Evolutionary conservation across 2,797 vertebrate genomes (phyloP).

Genomic region (Alauda arvensis): DNA sequence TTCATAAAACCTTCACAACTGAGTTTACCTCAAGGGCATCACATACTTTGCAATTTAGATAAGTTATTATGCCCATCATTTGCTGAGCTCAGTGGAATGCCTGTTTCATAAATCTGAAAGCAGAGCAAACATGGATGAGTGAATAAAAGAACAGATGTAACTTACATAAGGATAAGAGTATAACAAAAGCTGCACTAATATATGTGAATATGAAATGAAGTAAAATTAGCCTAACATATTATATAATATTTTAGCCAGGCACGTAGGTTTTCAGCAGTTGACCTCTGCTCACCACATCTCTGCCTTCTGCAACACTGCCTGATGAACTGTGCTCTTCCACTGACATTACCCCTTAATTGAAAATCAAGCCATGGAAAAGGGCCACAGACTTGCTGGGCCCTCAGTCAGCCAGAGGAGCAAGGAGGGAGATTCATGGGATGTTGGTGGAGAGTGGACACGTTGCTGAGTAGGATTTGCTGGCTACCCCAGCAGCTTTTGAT

Average conservation of each 20-base stretch:
- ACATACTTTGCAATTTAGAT: constrained; percentile 62
- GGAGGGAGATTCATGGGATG: neutral
- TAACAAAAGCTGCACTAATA: constrained; percentile 41
- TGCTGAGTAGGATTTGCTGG: neutral
- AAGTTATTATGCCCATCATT: constrained; percentile 59
- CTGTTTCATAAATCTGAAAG: constrained; percentile 62
- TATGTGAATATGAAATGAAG: constrained; percentile 48
- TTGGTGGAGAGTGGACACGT: neutral
- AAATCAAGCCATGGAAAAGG: constrained; percentile 37
- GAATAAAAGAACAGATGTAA: constrained; percentile 65
- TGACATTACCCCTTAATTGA: constrained; percentile 42
- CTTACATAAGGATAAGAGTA: constrained; percentile 52
- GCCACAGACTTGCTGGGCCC: neutral
- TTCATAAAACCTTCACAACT: constrained; percentile 61
- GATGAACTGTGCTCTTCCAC: constrained; percentile 8
- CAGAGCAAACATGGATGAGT: constrained; percentile 53
- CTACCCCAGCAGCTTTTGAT: neutral
- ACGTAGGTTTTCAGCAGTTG: neutral
- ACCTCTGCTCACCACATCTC: constrained; percentile 10
- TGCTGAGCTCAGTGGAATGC: constrained; percentile 59
- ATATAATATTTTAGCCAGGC: constrained; percentile 8
- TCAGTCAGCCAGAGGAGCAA: neutral
- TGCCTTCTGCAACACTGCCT: neutral
- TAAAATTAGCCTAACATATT: constrained; percentile 28
- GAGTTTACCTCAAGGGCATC: constrained; percentile 64